These are phyloP conservation scores for Eurystomus gularis DNA, from an alignment of 2,113 vertebrate species.

Conservation along the genomic window DNA sequence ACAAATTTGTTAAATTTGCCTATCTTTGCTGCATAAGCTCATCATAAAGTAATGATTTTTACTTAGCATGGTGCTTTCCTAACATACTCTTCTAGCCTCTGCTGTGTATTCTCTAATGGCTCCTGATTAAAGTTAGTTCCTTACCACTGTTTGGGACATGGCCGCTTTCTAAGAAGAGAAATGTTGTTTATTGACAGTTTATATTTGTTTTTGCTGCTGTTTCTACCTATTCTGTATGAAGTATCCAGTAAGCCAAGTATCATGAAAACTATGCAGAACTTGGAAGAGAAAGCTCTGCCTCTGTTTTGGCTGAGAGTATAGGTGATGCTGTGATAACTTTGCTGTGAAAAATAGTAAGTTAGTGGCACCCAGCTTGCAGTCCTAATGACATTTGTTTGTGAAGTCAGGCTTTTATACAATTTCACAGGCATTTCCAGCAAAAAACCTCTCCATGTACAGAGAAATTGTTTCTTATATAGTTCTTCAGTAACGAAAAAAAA, in stretches of 20 bases:
- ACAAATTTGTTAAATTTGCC: background rate
- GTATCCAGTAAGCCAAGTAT: background rate
- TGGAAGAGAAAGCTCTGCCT: background rate
- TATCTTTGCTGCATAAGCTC: background rate
- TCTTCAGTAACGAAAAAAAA: background rate
- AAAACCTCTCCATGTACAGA: background rate
- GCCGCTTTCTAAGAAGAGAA: background rate
- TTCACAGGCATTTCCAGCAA: background rate
- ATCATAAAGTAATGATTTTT: background rate
- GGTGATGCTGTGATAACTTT: background rate
- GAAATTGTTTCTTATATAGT: background rate
- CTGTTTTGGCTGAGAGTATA: background rate
- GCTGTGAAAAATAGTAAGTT: background rate
- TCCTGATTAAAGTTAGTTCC: rapidly evolving
- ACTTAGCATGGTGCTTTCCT: background rate
- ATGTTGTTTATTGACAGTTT: background rate
- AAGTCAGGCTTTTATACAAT: background rate
- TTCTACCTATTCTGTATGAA: background rate
- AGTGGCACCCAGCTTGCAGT: background rate
- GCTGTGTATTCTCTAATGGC: background rate
- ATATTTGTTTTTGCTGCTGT: background rate
- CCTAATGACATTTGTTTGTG: background rate
- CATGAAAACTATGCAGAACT: background rate
- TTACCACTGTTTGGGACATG: background rate
- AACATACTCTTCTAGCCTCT: background rate